Evolutionary conservation across 2,888 invertebrate genomes (phyloP).

Genomic region (Synergus japonicus): DNA sequence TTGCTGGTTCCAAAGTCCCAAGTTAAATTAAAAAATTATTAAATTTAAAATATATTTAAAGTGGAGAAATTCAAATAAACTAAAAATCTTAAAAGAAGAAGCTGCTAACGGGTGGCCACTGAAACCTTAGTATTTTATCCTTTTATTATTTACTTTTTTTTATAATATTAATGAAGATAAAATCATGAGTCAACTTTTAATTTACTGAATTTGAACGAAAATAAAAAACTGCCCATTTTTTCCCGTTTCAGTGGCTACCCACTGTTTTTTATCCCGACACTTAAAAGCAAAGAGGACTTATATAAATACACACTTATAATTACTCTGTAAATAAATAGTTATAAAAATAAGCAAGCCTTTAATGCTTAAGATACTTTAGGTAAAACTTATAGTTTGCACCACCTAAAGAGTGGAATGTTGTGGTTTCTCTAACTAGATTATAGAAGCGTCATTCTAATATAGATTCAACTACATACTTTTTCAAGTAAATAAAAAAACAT

Average conservation of each 20-base stretch:
- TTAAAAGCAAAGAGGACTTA: constrained; percentile 35
- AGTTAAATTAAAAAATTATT: neutral
- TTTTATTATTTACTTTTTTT: no score
- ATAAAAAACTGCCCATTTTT: neutral
- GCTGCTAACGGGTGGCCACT: neutral
- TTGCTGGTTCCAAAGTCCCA: neutral
- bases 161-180: no score
- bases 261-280: constrained; percentile 19
- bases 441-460: constrained; percentile 72
- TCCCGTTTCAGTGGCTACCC: neutral
- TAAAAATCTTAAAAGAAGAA: neutral
- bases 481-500: constrained; percentile 65
- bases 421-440: constrained; percentile 70
- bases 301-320: constrained; percentile 56
- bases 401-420: constrained; percentile 74
- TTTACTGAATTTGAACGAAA: neutral
- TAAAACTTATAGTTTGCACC: constrained; percentile 73
- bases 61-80: neutral
- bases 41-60: neutral
- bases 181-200: neutral
- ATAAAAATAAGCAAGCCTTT: constrained; percentile 76
- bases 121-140: neutral
- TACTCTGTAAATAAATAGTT: constrained; percentile 74
- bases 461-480: constrained; percentile 65
- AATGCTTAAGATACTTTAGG: constrained; percentile 72